Evolutionary conservation across 2,888 invertebrate genomes (phyloP), one percentile per base, ranked within the genome.

Genomic region (Andrena flavipes): DNA sequence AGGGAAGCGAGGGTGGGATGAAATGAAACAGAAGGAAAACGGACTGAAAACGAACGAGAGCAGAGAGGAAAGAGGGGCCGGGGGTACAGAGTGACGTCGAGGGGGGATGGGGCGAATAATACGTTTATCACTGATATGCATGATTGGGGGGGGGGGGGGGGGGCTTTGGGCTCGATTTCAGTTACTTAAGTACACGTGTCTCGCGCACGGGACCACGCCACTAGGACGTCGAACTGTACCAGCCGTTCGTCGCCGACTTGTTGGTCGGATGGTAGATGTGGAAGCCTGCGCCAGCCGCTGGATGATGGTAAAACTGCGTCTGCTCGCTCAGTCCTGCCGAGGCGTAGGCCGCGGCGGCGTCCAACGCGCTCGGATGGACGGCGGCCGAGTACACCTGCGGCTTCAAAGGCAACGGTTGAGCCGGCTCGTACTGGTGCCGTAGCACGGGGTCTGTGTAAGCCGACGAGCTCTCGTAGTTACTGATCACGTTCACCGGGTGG

Each of bases 191-290:
- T 93, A 93, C 93, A 90, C 90, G 91, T 86, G 89, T 87, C 82
- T 90, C 83, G 82, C 87, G 86, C 74, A 79, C 84, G 76, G 84
- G 75, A 76, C 84, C 85, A 82, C 82, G 89, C 91, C 92, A 94
- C 96, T 97, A 97, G 95, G 97, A 97, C 54, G 97, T 96, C 82
- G 97, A 95, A 76, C 97, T 96, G 92, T 97, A 97, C 97, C 97
- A 97, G 91, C 97, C 97, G 78, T 97, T 96, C 83, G 96, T 95
- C 75, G 96, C 95, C 79, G 96, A 96, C 92, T 96, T 96, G 95
- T 97, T 97, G 68, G 95, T 94, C 16, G 97, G 97, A 93, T 98
- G 98, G 94, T 98, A 98, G 59, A 98, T 95, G 94, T 98, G 98
- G 94, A 98, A 98, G 68, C 98, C 97, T 26, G 97, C 96, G n/a